These are phyloP conservation scores for Ctenopoma kingsleyae DNA, from an alignment of 2,797 vertebrate genomes.

Conservation along the genomic window DNA sequence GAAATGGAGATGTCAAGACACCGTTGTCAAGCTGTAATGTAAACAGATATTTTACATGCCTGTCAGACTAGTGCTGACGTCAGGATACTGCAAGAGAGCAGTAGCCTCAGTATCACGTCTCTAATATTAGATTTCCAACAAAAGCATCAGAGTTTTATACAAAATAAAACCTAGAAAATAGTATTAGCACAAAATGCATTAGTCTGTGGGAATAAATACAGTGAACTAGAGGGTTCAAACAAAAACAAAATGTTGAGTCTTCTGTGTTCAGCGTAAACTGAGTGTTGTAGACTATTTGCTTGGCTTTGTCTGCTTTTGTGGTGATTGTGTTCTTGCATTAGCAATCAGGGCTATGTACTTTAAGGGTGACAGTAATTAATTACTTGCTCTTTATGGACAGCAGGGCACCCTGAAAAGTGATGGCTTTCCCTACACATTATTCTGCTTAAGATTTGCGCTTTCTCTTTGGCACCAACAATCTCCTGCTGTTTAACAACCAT, in stretches of 20 bases:
- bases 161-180: conserved; percentile 20
- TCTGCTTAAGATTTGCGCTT: conserved; percentile 53
- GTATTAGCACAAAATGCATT: conserved; percentile 2
- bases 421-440: conserved; percentile 66
- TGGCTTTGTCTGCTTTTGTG: conserved; percentile 20
- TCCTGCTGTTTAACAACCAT: conserved; percentile 47
- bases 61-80: conserved; percentile 68
- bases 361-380: conserved; percentile 74
- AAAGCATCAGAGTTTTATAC: conserved; percentile 26
- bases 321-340: conserved; percentile 57
- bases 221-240: conserved; percentile 12
- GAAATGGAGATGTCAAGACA: conserved; percentile 77
- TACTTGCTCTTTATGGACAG: conserved; percentile 71
- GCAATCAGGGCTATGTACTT: conserved; percentile 67
- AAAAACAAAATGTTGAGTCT: conserved; percentile 7
- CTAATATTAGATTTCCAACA: conserved; percentile 61
- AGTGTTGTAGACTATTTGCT: conserved; percentile 16
- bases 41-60: conserved; percentile 84
- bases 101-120: conserved; percentile 62
- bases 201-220: conserved; percentile 19
- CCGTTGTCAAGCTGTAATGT: conserved; percentile 78
- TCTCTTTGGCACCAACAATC: conserved; percentile 24
- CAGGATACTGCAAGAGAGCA: conserved; percentile 43
- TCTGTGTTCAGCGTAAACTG: conserved; percentile 8
- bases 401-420: conserved; percentile 63